Conservation (phyloP, 2,888 invertebrate species). For the Melinaea menophilus region DNA sequence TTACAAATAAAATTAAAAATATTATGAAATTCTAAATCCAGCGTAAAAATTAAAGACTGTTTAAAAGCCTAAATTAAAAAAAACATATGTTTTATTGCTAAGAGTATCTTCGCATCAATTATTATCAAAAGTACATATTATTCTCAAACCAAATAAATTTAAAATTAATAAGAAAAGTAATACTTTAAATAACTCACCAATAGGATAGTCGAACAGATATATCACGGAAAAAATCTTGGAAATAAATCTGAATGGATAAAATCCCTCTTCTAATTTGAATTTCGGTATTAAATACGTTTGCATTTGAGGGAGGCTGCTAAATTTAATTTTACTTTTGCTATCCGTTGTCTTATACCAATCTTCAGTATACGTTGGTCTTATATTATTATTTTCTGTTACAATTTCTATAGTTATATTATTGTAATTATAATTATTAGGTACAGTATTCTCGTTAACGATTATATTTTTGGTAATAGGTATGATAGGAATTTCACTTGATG, state of each 20-base stretch:
- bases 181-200: constrained; percentile 70
- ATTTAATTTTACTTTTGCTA: constrained; percentile 62
- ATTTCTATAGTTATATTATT: constrained; percentile 43
- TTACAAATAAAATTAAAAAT: background rate
- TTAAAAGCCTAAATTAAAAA: too few relatives aligned
- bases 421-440: constrained; percentile 33
- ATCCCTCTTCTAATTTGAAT: constrained; percentile 78
- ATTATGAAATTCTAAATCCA: background rate
- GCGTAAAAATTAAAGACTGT: background rate
- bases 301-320: constrained; percentile 66
- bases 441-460: constrained; percentile 32
- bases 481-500: constrained; percentile 42
- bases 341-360: constrained; percentile 66
- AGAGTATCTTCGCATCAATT: too few relatives aligned
- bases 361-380: constrained; percentile 54
- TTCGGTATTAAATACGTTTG: constrained; percentile 71
- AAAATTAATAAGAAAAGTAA: background rate
- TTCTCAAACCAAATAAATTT: too few relatives aligned
- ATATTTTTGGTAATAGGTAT: constrained; percentile 63
- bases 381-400: constrained; percentile 51
- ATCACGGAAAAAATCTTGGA: constrained; percentile 79
- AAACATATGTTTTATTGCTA: too few relatives aligned
- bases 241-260: constrained; percentile 80
- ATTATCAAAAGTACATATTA: too few relatives aligned
- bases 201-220: constrained; percentile 81